Evolutionary conservation across 2,888 invertebrate species (phyloP), one percentile per base, ranked within the genome.

Genomic region (Drosophila mimetica): DNA sequence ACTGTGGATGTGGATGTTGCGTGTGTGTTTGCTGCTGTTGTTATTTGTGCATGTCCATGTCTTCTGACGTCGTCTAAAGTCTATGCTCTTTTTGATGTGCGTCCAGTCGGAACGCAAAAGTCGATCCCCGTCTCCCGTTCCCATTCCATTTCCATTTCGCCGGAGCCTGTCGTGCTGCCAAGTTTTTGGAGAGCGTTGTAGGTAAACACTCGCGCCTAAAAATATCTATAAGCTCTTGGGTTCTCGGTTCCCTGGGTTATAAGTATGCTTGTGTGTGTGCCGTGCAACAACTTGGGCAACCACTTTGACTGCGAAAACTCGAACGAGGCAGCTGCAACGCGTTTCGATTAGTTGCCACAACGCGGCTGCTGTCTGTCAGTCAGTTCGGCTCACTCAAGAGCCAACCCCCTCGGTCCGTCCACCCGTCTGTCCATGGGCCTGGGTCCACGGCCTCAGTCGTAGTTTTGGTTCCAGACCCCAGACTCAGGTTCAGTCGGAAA

Each of bases 181-280:
- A 71, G 60, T 76, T 82, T 77, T 61, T 54, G 72, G 78, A 79
- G 84, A 83, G 69, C 71, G 80, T 75, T 77, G 82, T 85, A 72
- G 86, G 81, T 70, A 87, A 78, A 87, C 79, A 87, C 88, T 87
- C 82, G 88, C 82, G 82, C 86, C 76, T 87, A 82, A 82, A 87
- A 82, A 82, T 87, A 82, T 85, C 86, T 79, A 74, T 76, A 85
- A 85, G 88, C 86, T 82, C 75, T 67, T 53, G 55, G 34, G 20
- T 25, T 52, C 60, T 46, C 59, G 54, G 22, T 20, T 64, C 28
- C 37, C 54, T 36, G 53, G 41, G 41, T 42, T 53, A 37, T 37
- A 16, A 9, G 34, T 42, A 34, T 46, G 36, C 36, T 22, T 20
- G 13, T 53, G 14, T 37, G 57, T 57, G 81, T 64, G 72, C 16